Base-by-base conservation (phyloP, 2,113 vertebrate species). In the Henicopernis longicauda region DNA sequence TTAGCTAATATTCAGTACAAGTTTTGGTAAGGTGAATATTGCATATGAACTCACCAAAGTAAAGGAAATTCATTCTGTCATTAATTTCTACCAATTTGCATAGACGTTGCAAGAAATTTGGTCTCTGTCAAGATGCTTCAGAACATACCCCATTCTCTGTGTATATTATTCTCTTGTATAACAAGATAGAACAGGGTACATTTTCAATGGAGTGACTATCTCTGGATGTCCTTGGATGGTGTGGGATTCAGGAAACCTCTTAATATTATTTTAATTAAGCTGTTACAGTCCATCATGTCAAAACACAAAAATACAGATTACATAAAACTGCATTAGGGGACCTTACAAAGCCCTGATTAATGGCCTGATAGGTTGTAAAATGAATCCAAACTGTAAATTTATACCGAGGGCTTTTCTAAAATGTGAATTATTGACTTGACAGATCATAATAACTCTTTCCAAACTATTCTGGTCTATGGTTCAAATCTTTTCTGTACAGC, bases 331-430 rank as follows among this genome's bases (percentile, higher is more conserved):
- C 88, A 96, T 93, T 96, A 97, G 67, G 74, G 63, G 73, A 96
- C 95, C 54, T 97, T 94, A 92, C 76, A 96, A 90, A 97, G 90
- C 54, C 80, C 93, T 95, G 88, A 98, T 97, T 95, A 96, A 97
- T 91, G 93, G 82, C 61, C 84, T 95, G 90, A 89, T 93, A 97
- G 71, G 82, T 89, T 97, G 71, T 96, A 97, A 97, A 98, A 97
- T 90, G 36, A 97, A 95, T 89, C 65, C 40, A 93, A 96, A 94
- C 88, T 86, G 72, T 95, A 95, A 96, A 98, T 97, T 94, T 96
- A 92, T 85, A 96, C 69, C 11, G 7, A 47, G 86, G 76, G 82
- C 77, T 97, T 98, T 97, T 96, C 92, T 86, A 95, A 96, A 98
- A 97, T 58, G 61, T 94, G 94, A 95, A 89, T 97, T 95, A 97